Base-by-base conservation (phyloP, 2,797 vertebrate genomes). In the Periophthalmus magnuspinnatus region DNA sequence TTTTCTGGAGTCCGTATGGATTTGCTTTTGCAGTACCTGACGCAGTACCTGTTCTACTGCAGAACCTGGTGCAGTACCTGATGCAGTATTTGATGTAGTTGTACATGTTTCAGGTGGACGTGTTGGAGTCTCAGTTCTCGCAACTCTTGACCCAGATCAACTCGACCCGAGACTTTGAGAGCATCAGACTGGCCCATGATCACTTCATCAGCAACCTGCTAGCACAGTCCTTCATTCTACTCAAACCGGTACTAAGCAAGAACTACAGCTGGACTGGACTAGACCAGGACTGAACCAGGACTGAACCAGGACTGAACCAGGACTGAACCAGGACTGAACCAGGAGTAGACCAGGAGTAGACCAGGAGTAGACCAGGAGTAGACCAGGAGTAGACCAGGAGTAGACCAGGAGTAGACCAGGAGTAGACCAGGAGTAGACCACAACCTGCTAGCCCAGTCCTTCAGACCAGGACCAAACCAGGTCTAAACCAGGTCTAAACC, bases 61-160 rank as follows among this genome's bases (percentile, higher is more conserved):
- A 24, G 55, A 11, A 57, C 24, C 2, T n/a, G 50, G 19, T 8
- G 50, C 50, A 52, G 50, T 9, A n/a, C 6, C 2, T 17, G 11
- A 57, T 16, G 24, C 28, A 17, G 28, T 58, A 33, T 24, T 41
- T 7, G 28, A 28, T 28, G 2, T 16, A 13, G 59, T 14, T 14
- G 28, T 10, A 1, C 0, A 14, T 45, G 10, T 41, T 47, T 0
- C 79, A 99, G 97, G 97, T 99, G 71, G 98, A 99, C 9, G 97
- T 99, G n/a, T 80, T 99, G 84, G 98, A 99, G 85, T 98, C 97
- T 32, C 98, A 99, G 92, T 99, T 99, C 87, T 96, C 97, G 17
- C 98, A 99, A 92, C 95, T 99, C n/a, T 93, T 98, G 21, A 96
- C 96, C 82, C 95, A 96, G 74, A 99, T 99, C 89, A 97, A 98